Percentiles rank a stretch among this genome's conserved stretches.
Conservation (phyloP, 1,140 invertebrate species). For the Glomeris maerens region DNA sequence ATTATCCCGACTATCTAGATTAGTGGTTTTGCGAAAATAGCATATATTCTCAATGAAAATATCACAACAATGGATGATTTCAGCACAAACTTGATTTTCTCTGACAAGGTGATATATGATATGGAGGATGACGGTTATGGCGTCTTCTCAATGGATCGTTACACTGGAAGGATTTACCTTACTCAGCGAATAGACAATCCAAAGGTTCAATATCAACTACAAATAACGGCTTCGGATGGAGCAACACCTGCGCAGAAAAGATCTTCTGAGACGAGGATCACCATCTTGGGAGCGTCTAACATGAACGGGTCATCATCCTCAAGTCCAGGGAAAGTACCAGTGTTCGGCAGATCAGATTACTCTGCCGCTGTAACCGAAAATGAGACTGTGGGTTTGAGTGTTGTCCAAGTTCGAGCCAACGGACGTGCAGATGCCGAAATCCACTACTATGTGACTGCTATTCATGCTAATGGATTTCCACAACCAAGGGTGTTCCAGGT, state of each 20-base stretch:
- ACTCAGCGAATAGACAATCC: conserved; percentile 37
- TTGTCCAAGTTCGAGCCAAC: conserved; percentile 59
- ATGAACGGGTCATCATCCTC: not conserved
- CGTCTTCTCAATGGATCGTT: conserved; percentile 62
- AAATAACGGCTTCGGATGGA: conserved; percentile 79
- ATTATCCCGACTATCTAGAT: no score
- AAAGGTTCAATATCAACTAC: conserved; percentile 60
- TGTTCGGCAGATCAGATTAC: conserved; percentile 34
- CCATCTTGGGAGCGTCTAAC: conserved; percentile 50
- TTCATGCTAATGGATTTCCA: conserved; percentile 47
- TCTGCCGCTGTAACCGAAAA: conserved; percentile 65
- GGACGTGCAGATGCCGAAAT: conserved; percentile 22
- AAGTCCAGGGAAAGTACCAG: conserved; percentile 40
- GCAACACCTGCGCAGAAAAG: conserved; percentile 68
- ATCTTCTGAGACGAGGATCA: conserved; percentile 67
- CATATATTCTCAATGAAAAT: no score
- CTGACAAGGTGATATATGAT: no score
- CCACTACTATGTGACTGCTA: conserved; percentile 86
- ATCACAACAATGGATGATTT: no score
- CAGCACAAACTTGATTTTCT: no score
- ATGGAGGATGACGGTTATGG: conserved; percentile 53
- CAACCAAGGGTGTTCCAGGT: conserved; percentile 72
- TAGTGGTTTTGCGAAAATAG: no score
- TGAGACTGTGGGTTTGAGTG: conserved; percentile 63
- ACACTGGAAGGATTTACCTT: conserved; percentile 58